Conservation (phyloP, 92 coral and sea anemone species). For the Porites lobata region DNA sequence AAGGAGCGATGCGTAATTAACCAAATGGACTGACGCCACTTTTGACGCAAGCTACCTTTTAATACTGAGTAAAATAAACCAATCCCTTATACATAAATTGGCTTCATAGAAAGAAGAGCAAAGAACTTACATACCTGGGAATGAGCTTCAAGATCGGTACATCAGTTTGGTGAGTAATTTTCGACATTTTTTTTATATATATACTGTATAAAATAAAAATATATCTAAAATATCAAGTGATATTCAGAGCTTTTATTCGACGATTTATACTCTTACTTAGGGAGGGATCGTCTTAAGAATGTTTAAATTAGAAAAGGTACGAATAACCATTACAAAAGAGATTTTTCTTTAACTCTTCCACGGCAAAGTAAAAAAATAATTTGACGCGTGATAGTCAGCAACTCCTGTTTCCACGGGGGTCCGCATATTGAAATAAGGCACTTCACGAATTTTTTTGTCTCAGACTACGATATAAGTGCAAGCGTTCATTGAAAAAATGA, state of each 20-base stretch:
- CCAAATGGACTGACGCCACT: not conserved
- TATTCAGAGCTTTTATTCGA: not conserved
- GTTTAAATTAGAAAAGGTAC: not conserved
- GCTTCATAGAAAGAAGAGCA: not conserved
- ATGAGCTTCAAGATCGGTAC: not conserved
- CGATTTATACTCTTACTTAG: not conserved
- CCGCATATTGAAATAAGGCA: not conserved
- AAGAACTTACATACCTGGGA: not conserved
- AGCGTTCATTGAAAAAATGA: too few relatives aligned
- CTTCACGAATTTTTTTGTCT: too few relatives aligned
- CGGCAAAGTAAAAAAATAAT: too few relatives aligned
- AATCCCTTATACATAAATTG: not conserved
- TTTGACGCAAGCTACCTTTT: not conserved
- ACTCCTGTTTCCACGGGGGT: not conserved
- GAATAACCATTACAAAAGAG: not conserved
- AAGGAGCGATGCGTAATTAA: not conserved
- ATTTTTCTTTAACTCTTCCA: too few relatives aligned
- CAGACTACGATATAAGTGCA: not conserved
- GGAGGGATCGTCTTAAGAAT: not conserved
- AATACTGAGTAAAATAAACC: not conserved
- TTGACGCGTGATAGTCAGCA: not conserved
- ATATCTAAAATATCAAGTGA: not conserved
- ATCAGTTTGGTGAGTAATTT: not conserved
- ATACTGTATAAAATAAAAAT: too few relatives aligned
- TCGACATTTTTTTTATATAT: too few relatives aligned